Evolutionary conservation across 2,797 vertebrate species (phyloP).

Genomic region (Hoplostethus atlanticus): DNA sequence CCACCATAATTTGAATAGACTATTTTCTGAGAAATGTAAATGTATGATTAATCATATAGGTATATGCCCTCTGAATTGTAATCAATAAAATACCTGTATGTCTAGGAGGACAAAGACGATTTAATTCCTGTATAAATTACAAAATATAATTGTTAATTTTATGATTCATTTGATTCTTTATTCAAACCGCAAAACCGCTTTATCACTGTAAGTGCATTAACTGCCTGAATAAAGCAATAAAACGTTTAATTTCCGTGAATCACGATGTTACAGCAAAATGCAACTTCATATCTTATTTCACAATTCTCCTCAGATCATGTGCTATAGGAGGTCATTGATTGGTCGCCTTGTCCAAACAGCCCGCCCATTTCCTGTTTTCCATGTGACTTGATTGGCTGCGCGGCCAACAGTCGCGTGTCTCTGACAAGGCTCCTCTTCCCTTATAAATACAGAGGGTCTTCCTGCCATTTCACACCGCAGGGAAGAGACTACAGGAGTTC

Average conservation of each 20-base stretch:
- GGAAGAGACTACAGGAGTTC: conserved; percentile 54
- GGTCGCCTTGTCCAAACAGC: background rate
- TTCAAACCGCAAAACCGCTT: background rate
- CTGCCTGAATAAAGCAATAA: background rate
- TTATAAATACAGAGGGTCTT: conserved; percentile 44
- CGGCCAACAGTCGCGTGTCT: background rate
- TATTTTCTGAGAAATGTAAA: no score
- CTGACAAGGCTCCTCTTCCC: background rate
- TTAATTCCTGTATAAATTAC: no score
- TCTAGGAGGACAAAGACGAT: no score
- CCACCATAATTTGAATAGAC: no score
- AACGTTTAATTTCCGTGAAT: background rate
- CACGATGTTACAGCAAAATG: background rate
- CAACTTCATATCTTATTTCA: background rate
- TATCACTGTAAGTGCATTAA: conserved; percentile 12
- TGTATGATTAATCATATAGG: no score
- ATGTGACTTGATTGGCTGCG: conserved; percentile 35
- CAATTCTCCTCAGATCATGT: background rate
- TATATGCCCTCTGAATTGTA: no score
- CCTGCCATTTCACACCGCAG: background rate
- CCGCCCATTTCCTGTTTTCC: conserved; percentile 7
- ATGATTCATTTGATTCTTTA: no score
- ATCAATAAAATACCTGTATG: no score
- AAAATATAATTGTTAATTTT: no score
- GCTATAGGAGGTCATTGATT: conserved; percentile 25